Evolutionary conservation across 2,797 vertebrate genomes (phyloP), one percentile per base, ranked within the genome.

Genomic region (Brotogeris chrysoptera): DNA sequence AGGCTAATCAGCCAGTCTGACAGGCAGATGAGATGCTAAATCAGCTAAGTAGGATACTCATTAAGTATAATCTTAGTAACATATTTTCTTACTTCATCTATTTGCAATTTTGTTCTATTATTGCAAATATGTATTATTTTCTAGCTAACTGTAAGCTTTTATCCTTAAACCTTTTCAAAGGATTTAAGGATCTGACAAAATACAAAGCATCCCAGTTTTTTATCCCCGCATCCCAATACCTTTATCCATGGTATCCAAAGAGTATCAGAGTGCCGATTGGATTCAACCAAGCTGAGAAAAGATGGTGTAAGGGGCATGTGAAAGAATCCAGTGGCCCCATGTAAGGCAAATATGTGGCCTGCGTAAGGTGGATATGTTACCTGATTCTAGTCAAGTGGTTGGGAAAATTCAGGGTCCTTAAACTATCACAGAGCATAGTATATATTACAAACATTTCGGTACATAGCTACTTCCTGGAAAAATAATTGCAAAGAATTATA

Each of bases 181-280:
- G 94, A 95, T 96, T 96, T 96, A 93, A 80, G 70, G 83, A 95
- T 95, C 66, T 94, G 52, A 82, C 14, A 77, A 96, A 95, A 80
- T 92, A 97, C 88, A 92, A 97, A 97, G 96, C 70, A 86, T 16
- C 6, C 34, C 14, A 47, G 39, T 16, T 88, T 63, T 94, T 95
- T 86, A 92, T 84, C 70, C 50, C 9, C 4, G 2, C 44, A 60
- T 88, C 64, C 63, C 88, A 88, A 49, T 92, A 72, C 34, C 32
- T 93, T 96, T 94, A 81, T 84, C 66, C 13, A 9, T 28, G 43
- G 80, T 68, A 77, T 49, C 83, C 55, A 73, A 53, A 87, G n/a
- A 69, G 21, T 41, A 90, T 81, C 66, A 66, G n/a, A 76, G 39
- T 59, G 46, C 25, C 44, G 28, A 84, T 61, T n/a, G 50, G 34